Base-by-base conservation (phyloP, 2,888 invertebrate genomes). In the Ormyrus labotus region DNA sequence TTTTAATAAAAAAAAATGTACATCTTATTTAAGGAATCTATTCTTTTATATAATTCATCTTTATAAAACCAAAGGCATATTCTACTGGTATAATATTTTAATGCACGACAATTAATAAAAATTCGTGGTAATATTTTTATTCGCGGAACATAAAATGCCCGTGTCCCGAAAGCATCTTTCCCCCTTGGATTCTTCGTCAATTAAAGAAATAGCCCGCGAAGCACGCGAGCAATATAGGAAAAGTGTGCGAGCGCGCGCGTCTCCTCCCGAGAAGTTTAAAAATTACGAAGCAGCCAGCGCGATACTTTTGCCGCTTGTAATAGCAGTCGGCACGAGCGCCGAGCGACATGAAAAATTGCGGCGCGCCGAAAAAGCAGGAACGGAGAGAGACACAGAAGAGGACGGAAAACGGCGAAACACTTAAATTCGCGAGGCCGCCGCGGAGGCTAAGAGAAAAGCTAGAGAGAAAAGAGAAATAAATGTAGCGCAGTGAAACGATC, bases 401-500 rank as follows among this genome's bases (percentile, higher is more conserved):
- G 34, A 34, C 4, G 34, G 34, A 34, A 61, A 61, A 60, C 60
- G 64, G 34, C 77, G 53, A 65, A 73, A 68, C 53, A 73, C 67
- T 70, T 63, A 58, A 64, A 78, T 58, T 77, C 64, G 57, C 71
- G 64, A 45, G 13, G 9, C 6, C 77, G 13, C 13, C 48, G 50
- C 34, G 50, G 7, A 60, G 19, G 19, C 65, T 71, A 71, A 77
- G 77, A 70, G 64, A 70, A 78, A 19, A 48, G 68, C 67, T 4
- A 19, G 67, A 68, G 34, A n/a, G 73, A 65, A 61, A 61, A 65
- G 70, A 58, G 78, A 81, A 81, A 81, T 81, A 81, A 81, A 81
- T 78, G 81, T 74, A 57, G 78, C 78, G 70, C 78, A 70, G 55
- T 69, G 81, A 82, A 82, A 78, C 81, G 77, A 78, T 81, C 75